Percentiles rank a stretch among this genome's conserved stretches.
phyloP scores from a whole-genome alignment of 2,888 invertebrate genomes.

The Ectemnius cavifrons region DNA sequence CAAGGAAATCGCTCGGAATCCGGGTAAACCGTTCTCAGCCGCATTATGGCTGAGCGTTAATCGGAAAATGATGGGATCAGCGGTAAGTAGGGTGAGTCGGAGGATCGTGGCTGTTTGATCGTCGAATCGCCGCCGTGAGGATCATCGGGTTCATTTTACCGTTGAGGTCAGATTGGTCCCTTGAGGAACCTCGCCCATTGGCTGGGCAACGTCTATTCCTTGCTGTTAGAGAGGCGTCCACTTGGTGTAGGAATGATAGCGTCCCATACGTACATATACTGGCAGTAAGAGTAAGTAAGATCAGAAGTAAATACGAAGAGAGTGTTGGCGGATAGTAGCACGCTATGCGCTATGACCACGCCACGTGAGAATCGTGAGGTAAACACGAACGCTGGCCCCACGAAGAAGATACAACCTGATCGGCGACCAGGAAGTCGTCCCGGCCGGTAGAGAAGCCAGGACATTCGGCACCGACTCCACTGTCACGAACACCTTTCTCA shows the following conservation, averaged over 20 bases:
- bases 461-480: constrained; percentile 41
- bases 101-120: constrained; percentile 46
- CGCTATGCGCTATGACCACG: constrained; percentile 50
- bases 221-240: constrained; percentile 11
- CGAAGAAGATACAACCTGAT: constrained; percentile 58
- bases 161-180: constrained; percentile 60
- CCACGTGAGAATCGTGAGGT: constrained; percentile 56
- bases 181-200: constrained; percentile 55
- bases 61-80: neutral
- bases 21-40: too few relatives aligned
- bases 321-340: constrained; percentile 43
- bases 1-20: neutral
- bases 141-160: constrained; percentile 61
- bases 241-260: constrained; percentile 33
- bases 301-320: too few relatives aligned
- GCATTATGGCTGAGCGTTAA: neutral
- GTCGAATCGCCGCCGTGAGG: constrained; percentile 45
- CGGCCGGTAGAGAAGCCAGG: constrained; percentile 37
- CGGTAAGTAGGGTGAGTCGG: constrained; percentile 35
- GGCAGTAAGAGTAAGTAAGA: too few relatives aligned
- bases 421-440: constrained; percentile 56
- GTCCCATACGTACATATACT: constrained; percentile 6
- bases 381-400: constrained; percentile 52
- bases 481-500: constrained; percentile 44
- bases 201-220: constrained; percentile 27